A percentile compares a stretch with the other conserved stretches of the same genome.
Conservation (phyloP, 2,888 invertebrate species). For the Nemotelus pantherinus region DNA sequence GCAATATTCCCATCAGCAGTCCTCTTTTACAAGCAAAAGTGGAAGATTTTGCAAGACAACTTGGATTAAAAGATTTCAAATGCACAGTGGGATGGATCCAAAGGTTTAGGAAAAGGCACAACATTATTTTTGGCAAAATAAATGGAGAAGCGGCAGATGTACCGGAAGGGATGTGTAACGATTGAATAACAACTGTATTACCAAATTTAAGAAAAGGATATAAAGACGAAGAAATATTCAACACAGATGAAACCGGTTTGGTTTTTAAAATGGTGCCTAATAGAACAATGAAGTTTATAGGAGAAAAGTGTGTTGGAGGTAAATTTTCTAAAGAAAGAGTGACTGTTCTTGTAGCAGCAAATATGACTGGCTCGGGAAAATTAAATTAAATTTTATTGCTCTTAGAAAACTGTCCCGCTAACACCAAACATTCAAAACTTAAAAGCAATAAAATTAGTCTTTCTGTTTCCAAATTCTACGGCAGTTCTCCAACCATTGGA, state of each 20-base stretch:
- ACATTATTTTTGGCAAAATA: constrained; percentile 18
- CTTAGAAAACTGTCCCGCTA: constrained; percentile 3
- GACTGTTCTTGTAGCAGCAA: constrained; percentile 23
- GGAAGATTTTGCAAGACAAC: constrained; percentile 4
- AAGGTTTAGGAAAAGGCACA: constrained; percentile 4
- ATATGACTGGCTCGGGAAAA: background rate
- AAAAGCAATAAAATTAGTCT: background rate
- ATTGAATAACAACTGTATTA: no score
- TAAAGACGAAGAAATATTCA: no score
- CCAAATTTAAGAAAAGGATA: no score
- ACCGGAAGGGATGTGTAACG: no score
- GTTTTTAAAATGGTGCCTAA: constrained; percentile 10
- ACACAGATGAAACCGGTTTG: constrained; percentile 20
- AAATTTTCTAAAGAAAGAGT: constrained; percentile 10
- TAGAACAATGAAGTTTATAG: constrained; percentile 20
- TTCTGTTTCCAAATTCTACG: no score
- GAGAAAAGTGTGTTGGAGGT: constrained; percentile 12
- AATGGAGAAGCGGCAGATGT: no score
- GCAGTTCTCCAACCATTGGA: no score
- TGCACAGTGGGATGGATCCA: background rate
- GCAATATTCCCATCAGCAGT: background rate
- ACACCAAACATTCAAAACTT: background rate
- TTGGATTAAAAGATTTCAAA: constrained; percentile 16
- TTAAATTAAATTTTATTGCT: constrained; percentile 25
- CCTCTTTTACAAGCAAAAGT: no score